Base-by-base conservation (phyloP, 2,797 vertebrate species). In the Naso thynnoides region DNA sequence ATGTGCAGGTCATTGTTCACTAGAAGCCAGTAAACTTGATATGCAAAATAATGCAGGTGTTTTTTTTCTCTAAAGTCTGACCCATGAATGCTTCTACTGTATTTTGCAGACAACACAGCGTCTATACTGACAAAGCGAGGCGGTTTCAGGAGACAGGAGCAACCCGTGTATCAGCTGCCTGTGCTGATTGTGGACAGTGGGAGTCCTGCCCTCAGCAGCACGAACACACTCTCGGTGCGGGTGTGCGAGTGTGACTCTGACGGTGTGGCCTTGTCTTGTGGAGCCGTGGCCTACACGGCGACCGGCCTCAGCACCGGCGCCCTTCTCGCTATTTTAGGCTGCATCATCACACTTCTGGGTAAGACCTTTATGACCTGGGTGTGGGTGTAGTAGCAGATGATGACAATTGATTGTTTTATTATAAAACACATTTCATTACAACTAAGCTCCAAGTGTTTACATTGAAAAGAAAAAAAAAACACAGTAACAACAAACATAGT, bases 261-360 rank as follows among this genome's bases (percentile, higher is more conserved):
- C 0, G 96, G 96, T 0, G 78, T 94, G 36, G 95, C 96, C 42
- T 92, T 96, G 87, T 96, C 96, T 0, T 99, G 98, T 66, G 97
- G 96, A 10, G 96, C 97, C 0, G 95, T 98, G 86, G 97, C 98
- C 15, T 98, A 96, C 31, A 94, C 96, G 0, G 95, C 97, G 0
- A 96, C 96, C 0, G 98, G 97, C 62, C 96, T 99, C 47, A 98
- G 98, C 88, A 98, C 97, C 0, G 96, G 97, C 3, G 97, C 97
- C n/a, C 93, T 99, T 5, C 87, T 99, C 60, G 97, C 98, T 19
- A 98, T 98, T 52, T 83, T 99, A n/a, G 97, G 96, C 81, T 99
- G 98, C 81, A 96, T 98, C 67, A 82, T 98, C 79, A 98, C 96
- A 0, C 89, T 99, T 2, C 90, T 99, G 58, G 96, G 98, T 99